Conservation (phyloP, 35 echinoderm and acorn worm species). For the Nesometra sesokonis region DNA sequence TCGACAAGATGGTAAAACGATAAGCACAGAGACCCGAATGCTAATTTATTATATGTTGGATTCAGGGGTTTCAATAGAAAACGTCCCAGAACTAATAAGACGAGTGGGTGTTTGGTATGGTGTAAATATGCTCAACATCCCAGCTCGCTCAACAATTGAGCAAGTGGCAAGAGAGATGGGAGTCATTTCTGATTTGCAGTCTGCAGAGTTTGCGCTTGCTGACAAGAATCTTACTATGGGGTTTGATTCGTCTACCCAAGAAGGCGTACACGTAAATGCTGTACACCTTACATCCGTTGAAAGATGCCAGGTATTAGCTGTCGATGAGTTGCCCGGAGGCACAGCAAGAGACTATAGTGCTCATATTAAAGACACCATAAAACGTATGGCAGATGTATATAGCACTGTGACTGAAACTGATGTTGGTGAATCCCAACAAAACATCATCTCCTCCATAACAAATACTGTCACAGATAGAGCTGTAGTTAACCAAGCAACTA, state of each 20-base stretch:
- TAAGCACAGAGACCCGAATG: too few species aligned
- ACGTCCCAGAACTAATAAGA: too few species aligned
- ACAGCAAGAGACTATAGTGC: constrained; percentile 21
- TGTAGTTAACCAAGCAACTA: constrained; percentile 15
- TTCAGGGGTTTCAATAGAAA: too few species aligned
- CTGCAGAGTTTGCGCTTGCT: neutral
- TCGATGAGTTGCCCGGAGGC: too few species aligned
- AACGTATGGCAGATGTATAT: neutral
- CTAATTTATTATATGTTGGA: too few species aligned
- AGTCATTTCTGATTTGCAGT: neutral
- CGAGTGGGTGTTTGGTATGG: too few species aligned
- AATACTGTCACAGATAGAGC: neutral
- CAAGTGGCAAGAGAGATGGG: constrained; percentile 18
- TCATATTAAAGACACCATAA: constrained; percentile 9
- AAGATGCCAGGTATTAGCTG: constrained; percentile 19
- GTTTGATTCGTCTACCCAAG: constrained; percentile 29
- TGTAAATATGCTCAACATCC: too few species aligned
- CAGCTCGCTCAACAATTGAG: too few species aligned
- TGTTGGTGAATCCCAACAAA: neutral
- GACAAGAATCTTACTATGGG: constrained; percentile 11
- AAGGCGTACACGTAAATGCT: constrained; percentile 27
- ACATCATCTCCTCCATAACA: neutral
- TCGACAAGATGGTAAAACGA: too few species aligned
- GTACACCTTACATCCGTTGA: constrained; percentile 28
- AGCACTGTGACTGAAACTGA: too few species aligned